These are phyloP conservation scores for Centropyge bicolor DNA, from an alignment of 2,797 vertebrate species.

Conservation along the genomic window DNA sequence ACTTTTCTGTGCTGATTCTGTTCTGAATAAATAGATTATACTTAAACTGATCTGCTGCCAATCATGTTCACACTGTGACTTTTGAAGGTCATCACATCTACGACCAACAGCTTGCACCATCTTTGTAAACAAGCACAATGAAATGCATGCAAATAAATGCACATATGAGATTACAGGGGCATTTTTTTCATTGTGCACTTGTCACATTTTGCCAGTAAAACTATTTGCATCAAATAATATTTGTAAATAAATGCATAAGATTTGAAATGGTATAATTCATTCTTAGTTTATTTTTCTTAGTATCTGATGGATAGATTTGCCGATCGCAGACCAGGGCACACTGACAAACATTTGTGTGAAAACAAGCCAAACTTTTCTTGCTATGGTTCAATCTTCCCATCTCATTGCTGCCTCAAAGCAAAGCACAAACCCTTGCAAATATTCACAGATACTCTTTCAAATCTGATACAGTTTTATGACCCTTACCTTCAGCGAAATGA, in stretches of 20 bases:
- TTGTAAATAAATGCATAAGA: background rate
- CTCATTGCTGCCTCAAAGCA: background rate
- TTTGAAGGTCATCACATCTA: conserved; percentile 14
- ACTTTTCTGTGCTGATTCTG: background rate
- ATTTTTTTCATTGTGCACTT: background rate
- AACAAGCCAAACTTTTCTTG: background rate
- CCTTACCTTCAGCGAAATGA: conserved; percentile 75
- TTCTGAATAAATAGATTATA: background rate
- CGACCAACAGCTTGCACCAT: background rate
- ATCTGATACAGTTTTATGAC: background rate
- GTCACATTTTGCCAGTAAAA: background rate
- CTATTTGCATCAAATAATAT: background rate
- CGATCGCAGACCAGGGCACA: background rate
- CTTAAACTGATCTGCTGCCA: background rate
- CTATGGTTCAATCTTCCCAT: background rate
- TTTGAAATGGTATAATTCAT: background rate
- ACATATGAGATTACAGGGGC: no score
- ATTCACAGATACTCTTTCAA: background rate
- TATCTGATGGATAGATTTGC: background rate
- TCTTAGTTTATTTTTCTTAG: background rate
- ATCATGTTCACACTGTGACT: conserved; percentile 20
- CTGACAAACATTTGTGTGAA: background rate
- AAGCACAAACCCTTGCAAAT: background rate
- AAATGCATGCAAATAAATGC: background rate
- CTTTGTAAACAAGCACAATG: background rate